A percentile compares a stretch with the other conserved stretches of the same genome.
phyloP scores from a whole-genome alignment of 2,888 invertebrate species.

The Apodemia zela region DNA sequence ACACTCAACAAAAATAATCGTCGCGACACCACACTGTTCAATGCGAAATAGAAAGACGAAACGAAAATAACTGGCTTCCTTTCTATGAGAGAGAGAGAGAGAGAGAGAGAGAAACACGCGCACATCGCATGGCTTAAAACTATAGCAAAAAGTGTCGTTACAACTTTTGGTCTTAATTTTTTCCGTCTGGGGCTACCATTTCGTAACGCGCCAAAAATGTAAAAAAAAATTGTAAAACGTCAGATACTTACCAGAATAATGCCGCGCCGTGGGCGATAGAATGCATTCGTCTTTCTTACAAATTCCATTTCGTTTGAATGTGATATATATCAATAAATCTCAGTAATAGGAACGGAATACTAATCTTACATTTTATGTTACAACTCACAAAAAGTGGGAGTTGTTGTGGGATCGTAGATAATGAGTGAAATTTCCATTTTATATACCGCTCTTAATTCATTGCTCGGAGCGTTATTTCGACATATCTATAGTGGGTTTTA shows the following conservation, averaged over 20 bases:
- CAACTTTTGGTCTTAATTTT: too few relatives aligned
- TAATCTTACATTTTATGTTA: conserved; percentile 12
- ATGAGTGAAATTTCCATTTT: conserved; percentile 5
- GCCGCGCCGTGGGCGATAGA: not conserved
- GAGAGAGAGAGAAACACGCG: too few relatives aligned
- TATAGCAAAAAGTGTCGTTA: too few relatives aligned
- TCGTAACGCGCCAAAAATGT: too few relatives aligned
- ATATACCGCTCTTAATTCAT: conserved; percentile 7
- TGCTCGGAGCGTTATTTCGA: not conserved
- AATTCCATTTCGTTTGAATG: conserved; percentile 11
- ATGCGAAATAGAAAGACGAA: too few relatives aligned
- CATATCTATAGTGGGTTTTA: not conserved
- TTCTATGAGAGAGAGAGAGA: too few relatives aligned
- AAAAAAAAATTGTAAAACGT: too few relatives aligned
- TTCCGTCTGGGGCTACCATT: too few relatives aligned
- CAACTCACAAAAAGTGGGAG: conserved; percentile 6
- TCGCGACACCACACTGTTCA: too few relatives aligned
- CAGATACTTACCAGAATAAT: not conserved
- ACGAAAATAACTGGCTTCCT: too few relatives aligned
- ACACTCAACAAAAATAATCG: too few relatives aligned
- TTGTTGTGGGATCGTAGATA: not conserved
- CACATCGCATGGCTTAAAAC: too few relatives aligned
- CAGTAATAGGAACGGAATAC: conserved; percentile 7
- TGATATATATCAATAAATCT: conserved; percentile 15
- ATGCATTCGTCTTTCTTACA: conserved; percentile 13